These are phyloP conservation scores for Epizoanthus scotinus DNA, from an alignment of 92 coral and sea anemone species.

Conservation along the genomic window DNA sequence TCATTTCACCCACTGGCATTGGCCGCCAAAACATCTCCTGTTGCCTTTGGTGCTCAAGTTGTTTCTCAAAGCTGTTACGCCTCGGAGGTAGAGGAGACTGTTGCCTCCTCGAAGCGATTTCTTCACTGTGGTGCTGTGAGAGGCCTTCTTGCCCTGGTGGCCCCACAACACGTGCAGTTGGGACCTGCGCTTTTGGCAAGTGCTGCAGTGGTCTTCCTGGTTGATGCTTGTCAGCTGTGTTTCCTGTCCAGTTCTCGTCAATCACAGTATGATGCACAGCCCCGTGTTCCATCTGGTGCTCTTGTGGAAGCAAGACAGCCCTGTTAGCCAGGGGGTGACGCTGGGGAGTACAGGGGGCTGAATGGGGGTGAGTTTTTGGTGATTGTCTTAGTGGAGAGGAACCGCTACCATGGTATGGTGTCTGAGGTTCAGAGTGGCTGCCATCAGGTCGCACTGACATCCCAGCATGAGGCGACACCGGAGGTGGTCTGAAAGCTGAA, in stretches of 20 bases:
- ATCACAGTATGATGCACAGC: neutral
- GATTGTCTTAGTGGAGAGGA: slow-evolving; percentile 30
- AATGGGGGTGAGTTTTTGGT: slow-evolving; percentile 42
- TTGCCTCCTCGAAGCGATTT: neutral
- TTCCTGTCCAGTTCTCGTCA: slow-evolving; percentile 5
- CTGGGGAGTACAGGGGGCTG: slow-evolving; percentile 88
- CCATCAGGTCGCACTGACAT: slow-evolving; percentile 62
- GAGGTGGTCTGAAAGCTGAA: slow-evolving; percentile 80
- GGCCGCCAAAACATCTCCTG: slow-evolving; percentile 26
- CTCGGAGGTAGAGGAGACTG: slow-evolving; percentile 5
- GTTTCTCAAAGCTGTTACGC: slow-evolving; percentile 14
- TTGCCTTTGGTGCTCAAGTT: slow-evolving; percentile 20
- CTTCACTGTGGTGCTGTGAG: slow-evolving; percentile 7
- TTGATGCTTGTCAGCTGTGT: neutral
- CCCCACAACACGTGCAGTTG: neutral
- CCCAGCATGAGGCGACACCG: slow-evolving; percentile 59
- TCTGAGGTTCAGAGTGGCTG: slow-evolving; percentile 79
- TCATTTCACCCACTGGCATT: slow-evolving; percentile 30
- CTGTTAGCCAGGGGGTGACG: slow-evolving; percentile 65
- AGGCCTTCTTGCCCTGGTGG: slow-evolving; percentile 26
- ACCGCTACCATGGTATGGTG: slow-evolving; percentile 61
- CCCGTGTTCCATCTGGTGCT: slow-evolving; percentile 1
- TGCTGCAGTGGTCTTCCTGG: neutral
- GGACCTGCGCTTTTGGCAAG: neutral
- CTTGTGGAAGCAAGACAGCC: slow-evolving; percentile 45